Percentiles rank a stretch among this genome's conserved stretches.
These are phyloP conservation scores for human DNA, from an alignment of 2,113 vertebrate species.

Conservation along the genomic window DNA sequence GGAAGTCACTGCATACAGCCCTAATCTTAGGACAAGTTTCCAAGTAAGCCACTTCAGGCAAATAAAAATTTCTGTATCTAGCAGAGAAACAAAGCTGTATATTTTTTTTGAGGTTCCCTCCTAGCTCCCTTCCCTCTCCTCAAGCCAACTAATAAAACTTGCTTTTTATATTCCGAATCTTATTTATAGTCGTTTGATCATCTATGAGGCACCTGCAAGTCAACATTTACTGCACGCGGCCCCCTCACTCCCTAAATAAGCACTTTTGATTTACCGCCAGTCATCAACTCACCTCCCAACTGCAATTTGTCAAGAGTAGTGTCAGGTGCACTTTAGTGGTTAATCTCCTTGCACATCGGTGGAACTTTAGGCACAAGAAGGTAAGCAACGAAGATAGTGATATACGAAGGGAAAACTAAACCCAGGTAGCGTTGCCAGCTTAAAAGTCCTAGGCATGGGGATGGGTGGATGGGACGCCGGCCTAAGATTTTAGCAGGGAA, in stretches of 20 bases:
- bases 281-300: neutral
- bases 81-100: neutral
- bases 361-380: neutral
- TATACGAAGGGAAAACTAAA: neutral
- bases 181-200: neutral
- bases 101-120: neutral
- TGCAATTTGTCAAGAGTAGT: neutral
- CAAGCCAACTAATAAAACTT: constrained; percentile 1
- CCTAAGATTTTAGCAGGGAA: neutral
- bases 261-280: neutral
- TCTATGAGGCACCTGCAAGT: neutral
- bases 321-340: neutral
- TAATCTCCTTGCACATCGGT: neutral
- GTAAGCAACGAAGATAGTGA: neutral
- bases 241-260: neutral
- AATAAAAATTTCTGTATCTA: neutral
- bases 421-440: neutral
- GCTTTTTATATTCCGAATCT: neutral
- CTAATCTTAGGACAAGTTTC: neutral
- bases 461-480: neutral
- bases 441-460: neutral
- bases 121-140: neutral
- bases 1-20: neutral
- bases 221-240: neutral
- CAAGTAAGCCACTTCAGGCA: neutral